Percentiles rank a stretch among this genome's conserved stretches.
These are phyloP conservation scores for cat (Felis catus) DNA, from an alignment of 2,113 vertebrate genomes.

Conservation along the genomic window DNA sequence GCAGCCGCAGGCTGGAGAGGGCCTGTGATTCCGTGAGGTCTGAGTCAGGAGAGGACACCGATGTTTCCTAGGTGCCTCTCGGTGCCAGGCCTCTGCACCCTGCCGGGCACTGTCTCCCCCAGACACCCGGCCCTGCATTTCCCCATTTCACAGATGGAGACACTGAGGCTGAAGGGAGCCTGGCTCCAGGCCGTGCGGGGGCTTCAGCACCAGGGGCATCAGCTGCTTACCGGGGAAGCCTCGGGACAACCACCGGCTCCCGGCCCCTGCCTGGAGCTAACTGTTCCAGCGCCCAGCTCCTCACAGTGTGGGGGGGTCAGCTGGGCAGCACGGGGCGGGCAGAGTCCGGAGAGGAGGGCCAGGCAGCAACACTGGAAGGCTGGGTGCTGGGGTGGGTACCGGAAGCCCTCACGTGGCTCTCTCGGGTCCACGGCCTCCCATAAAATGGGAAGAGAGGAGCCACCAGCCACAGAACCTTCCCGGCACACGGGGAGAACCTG, in stretches of 20 bases:
- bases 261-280: background rate
- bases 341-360: background rate
- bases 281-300: accelerated
- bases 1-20: too few relatives aligned
- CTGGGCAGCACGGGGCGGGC: background rate
- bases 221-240: too few relatives aligned
- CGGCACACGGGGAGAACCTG: accelerated
- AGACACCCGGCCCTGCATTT: background rate
- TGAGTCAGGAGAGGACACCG: accelerated
- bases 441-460: background rate
- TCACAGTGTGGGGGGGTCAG: accelerated
- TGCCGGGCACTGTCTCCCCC: background rate
- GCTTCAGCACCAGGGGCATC: accelerated
- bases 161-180: background rate
- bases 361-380: background rate
- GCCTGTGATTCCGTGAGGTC: accelerated
- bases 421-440: background rate
- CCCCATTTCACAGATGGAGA: background rate
- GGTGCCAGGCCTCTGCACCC: background rate
- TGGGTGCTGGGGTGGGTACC: background rate
- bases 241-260: accelerated
- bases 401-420: accelerated
- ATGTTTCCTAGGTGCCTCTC: background rate
- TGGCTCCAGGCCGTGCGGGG: accelerated
- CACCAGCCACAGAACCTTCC: accelerated